phyloP scores from a whole-genome alignment of 2,113 vertebrate genomes.

The Pavo muticus region DNA sequence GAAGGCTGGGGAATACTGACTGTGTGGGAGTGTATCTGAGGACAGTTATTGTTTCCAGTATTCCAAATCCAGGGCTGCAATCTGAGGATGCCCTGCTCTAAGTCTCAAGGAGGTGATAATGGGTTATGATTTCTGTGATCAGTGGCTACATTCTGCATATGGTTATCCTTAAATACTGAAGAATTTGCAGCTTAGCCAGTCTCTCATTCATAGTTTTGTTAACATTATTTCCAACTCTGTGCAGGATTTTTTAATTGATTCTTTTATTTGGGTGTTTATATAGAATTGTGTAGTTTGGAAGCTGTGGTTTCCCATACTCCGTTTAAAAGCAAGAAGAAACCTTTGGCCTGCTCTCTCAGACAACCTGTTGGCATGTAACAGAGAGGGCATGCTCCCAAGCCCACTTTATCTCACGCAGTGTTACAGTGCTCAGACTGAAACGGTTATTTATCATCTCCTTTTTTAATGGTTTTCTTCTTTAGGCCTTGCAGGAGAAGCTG shows the following conservation, averaged over 20 bases:
- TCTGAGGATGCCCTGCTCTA: not conserved
- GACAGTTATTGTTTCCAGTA: not conserved
- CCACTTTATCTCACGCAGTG: accelerated
- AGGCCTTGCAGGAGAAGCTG: constrained; percentile 96
- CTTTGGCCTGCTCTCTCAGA: not conserved
- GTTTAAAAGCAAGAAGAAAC: not conserved
- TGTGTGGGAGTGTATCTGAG: not conserved
- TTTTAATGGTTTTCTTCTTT: not conserved
- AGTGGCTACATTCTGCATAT: not conserved
- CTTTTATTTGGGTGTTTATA: not conserved
- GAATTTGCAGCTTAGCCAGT: not conserved
- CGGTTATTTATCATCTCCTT: not conserved
- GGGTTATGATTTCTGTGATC: not conserved
- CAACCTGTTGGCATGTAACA: accelerated
- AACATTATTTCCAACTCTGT: not conserved
- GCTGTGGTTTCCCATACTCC: not conserved
- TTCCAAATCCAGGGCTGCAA: not conserved
- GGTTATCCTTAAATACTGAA: not conserved
- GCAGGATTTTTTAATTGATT: not conserved
- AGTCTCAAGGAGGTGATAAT: not conserved
- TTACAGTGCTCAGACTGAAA: not conserved
- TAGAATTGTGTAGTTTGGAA: not conserved
- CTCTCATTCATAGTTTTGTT: not conserved
- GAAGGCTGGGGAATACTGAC: not conserved
- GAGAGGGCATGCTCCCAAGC: not conserved